Base-by-base conservation (phyloP, 2,888 invertebrate species). In the Microctonus hyperodae region DNA sequence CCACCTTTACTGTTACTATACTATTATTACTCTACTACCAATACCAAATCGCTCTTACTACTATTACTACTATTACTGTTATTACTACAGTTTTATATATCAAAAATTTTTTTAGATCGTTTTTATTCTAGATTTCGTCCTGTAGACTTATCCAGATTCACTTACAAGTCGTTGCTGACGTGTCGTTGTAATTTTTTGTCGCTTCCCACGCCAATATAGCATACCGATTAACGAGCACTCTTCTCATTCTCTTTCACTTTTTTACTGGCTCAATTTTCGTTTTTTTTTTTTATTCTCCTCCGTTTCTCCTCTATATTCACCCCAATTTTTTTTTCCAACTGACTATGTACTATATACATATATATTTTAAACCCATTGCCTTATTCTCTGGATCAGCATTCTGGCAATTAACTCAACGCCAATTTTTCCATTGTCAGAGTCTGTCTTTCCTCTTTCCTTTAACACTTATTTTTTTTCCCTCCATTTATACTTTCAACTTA, bases 151-250 rank as follows among this genome's bases (percentile, higher is more conserved):
- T 67, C 40, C 48, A 25, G 51, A 62, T 67, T 50, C 57, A 62
- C 62, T 61, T 66, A 57, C 61, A 66, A 62, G 62, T 67, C 58
- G 37, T 58, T 25, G 57, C 50, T 67, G 66, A 67, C 56, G 66
- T 35, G 62, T 57, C 57, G 31, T 50, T 58, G 28, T 53, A 57
- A 57, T 67, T 67, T 62, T 62, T 62, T 20, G 37, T 51, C 58
- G 20, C 57, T 28, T 7, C 33, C 25, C 48, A 64, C 56, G 44
- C 28, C 55, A 56, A 56, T 59, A 59, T 40, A 20, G 28, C 50
- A 51, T 9, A 57, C 35, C 57, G 57, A 64, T 64, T 57, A 64
- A 64, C 59, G 69, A 50, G 44, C 55, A 50, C 51, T 23, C 64
- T 59, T 13, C 31, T 13, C 58, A 37, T 55, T 44, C 33, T 22